These are phyloP conservation scores for Eurystomus glaucurus DNA, from an alignment of 2,797 vertebrate species.

Conservation along the genomic window DNA sequence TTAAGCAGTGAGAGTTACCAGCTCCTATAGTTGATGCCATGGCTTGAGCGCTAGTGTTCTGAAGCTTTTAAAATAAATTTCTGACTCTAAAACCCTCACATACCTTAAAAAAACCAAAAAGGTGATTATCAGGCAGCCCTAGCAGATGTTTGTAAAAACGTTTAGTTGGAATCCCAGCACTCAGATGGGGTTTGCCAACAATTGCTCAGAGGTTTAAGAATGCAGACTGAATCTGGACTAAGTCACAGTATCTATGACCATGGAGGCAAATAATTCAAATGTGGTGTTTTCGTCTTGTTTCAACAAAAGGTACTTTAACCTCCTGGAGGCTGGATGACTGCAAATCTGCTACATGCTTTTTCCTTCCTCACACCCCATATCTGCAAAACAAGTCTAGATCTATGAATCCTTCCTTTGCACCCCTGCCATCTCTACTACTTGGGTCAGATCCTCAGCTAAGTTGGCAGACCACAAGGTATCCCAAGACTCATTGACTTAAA, in stretches of 20 bases:
- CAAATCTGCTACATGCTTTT: background rate
- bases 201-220: slow-evolving; percentile 64
- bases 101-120: background rate
- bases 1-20: background rate
- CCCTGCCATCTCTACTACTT: background rate
- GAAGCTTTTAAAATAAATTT: slow-evolving; percentile 35
- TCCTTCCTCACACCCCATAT: background rate
- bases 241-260: slow-evolving; percentile 37
- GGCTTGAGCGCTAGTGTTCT: background rate
- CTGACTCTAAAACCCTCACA: background rate
- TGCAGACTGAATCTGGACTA: slow-evolving; percentile 71
- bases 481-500: background rate
- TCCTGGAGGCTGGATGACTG: background rate
- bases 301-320: slow-evolving; percentile 21
- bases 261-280: slow-evolving; percentile 37
- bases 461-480: background rate
- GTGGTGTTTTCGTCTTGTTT: background rate
- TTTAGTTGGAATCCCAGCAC: slow-evolving; percentile 3
- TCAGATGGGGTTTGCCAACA: slow-evolving; percentile 33
- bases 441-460: slow-evolving; percentile 7
- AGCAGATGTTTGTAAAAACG: slow-evolving; percentile 18
- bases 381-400: slow-evolving; percentile 6
- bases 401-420: background rate
- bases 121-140: background rate
- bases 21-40: background rate